Conservation (phyloP, 2,797 vertebrate species). For the Acridotheres tristis region DNA sequence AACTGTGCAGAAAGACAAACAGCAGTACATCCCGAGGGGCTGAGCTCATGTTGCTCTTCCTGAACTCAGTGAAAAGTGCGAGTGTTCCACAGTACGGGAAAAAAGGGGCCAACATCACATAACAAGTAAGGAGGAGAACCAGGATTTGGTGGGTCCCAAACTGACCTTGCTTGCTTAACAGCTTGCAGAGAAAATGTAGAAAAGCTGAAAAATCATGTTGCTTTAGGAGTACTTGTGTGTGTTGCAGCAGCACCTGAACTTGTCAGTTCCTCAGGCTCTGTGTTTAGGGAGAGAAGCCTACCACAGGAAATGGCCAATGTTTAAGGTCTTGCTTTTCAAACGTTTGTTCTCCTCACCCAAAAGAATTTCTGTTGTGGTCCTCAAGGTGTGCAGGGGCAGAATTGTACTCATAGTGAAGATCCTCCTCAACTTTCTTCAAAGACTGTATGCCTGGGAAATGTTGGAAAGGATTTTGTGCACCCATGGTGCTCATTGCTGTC, state of each 20-base stretch:
- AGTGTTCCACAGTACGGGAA: background rate
- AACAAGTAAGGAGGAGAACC: background rate
- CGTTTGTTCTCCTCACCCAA: background rate
- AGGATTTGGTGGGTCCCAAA: background rate
- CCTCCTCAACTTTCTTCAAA: background rate
- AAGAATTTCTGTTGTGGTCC: background rate
- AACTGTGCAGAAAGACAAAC: background rate
- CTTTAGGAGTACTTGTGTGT: background rate
- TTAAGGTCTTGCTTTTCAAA: background rate
- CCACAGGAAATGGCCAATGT: background rate
- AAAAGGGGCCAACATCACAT: background rate
- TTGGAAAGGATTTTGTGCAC: background rate
- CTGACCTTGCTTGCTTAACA: background rate
- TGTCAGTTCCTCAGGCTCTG: background rate
- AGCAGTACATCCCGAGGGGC: background rate
- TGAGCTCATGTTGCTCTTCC: background rate
- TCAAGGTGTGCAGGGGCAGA: background rate
- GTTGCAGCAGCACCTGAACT: background rate
- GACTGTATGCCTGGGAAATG: background rate
- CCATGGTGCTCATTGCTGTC: background rate
- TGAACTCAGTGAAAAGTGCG: background rate
- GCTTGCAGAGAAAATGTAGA: background rate
- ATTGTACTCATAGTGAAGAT: background rate
- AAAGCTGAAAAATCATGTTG: background rate
- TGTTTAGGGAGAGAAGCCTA: background rate